These are phyloP conservation scores for Calephelis perditalis DNA, from an alignment of 2,888 invertebrate species.

Conservation along the genomic window DNA sequence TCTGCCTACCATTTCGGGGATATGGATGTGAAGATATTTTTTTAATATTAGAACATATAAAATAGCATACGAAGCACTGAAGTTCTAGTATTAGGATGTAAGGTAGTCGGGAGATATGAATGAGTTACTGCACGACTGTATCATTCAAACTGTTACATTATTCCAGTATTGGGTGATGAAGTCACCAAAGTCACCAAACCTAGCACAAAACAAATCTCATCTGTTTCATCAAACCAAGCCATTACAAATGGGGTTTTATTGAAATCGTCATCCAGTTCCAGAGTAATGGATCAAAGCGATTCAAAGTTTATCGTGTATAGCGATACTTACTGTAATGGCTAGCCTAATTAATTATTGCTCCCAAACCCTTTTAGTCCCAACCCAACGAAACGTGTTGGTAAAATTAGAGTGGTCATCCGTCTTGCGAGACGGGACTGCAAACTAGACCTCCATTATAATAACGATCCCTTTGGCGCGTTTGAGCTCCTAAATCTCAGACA, in stretches of 20 bases:
- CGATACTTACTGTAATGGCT: constrained; percentile 33
- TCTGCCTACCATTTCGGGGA: too few species aligned
- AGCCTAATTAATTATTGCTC: constrained; percentile 64
- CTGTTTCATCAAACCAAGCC: constrained; percentile 1
- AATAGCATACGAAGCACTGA: too few species aligned
- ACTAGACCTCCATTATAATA: constrained; percentile 43
- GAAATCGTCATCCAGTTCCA: constrained; percentile 1
- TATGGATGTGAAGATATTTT: too few species aligned
- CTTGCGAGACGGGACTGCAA: constrained; percentile 47
- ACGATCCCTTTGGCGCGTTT: constrained; percentile 8
- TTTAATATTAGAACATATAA: too few species aligned
- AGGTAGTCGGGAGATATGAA: too few species aligned
- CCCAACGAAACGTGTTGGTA: constrained; percentile 45
- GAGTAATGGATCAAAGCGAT: constrained; percentile 14
- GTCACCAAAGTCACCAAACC: too few species aligned
- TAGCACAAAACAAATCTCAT: too few species aligned
- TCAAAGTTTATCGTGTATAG: constrained; percentile 23
- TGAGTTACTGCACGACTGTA: too few species aligned
- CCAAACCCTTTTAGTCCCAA: constrained; percentile 61
- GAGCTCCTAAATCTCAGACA: not conserved
- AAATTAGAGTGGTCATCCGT: constrained; percentile 56
- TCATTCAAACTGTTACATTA: too few species aligned
- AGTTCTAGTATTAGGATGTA: too few species aligned
- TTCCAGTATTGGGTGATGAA: too few species aligned
- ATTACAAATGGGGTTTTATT: constrained; percentile 9